These are phyloP conservation scores for Lissocephala sabroskyi DNA, from an alignment of 2,888 invertebrate genomes.

Conservation along the genomic window DNA sequence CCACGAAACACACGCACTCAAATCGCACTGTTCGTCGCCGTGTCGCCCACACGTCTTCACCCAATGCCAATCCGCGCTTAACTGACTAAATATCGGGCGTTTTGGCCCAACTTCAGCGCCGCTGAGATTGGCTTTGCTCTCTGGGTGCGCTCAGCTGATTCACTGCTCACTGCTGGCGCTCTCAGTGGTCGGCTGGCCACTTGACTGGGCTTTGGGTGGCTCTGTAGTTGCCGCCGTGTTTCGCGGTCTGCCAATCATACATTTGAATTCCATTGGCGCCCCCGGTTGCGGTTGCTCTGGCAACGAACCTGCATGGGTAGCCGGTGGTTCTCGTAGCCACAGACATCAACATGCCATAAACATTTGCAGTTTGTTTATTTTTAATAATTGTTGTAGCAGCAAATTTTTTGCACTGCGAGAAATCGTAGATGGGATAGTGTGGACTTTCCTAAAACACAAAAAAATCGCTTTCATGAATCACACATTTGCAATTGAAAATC, in stretches of 20 bases:
- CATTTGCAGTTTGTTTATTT: conserved; percentile 25
- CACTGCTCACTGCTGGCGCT: conserved; percentile 4
- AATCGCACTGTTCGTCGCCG: background rate
- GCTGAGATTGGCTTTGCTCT: background rate
- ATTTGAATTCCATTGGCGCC: background rate
- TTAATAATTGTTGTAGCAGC: conserved; percentile 25
- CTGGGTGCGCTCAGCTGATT: conserved; percentile 15
- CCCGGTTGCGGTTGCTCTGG: conserved; percentile 20
- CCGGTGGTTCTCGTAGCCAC: conserved; percentile 2
- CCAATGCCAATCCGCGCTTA: conserved; percentile 48
- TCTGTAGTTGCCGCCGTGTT: conserved; percentile 16
- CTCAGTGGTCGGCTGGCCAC: background rate
- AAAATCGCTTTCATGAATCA: too few relatives aligned
- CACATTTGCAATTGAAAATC: too few relatives aligned
- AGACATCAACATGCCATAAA: conserved; percentile 7
- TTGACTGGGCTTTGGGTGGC: conserved; percentile 1
- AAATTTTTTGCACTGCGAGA: conserved; percentile 13
- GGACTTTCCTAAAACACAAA: too few relatives aligned
- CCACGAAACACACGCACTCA: background rate
- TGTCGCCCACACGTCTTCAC: conserved; percentile 25
- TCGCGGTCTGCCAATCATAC: conserved; percentile 47
- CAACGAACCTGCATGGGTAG: conserved; percentile 16
- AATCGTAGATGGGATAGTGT: too few relatives aligned
- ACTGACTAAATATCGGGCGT: conserved; percentile 42
- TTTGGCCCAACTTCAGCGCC: conserved; percentile 23